Base-by-base conservation (phyloP, 1,140 invertebrate genomes). In the Leptinotarsa undecemlineata region DNA sequence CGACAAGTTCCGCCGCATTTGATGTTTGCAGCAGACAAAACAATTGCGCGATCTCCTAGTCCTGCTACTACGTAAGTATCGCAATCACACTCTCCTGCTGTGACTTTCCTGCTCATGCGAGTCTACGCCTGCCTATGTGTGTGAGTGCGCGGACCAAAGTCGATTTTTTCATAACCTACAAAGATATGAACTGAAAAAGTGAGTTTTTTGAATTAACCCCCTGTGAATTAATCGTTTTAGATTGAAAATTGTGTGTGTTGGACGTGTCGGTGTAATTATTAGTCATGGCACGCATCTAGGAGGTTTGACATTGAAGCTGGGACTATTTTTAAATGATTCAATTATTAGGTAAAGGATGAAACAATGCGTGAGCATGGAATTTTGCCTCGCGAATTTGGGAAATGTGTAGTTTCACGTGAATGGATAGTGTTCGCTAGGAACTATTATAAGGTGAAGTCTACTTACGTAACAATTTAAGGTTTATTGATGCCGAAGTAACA, bases 101-200 rank as follows among this genome's bases (percentile, higher is more conserved):
- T 19, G 51, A 57, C 15, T 57, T 19, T n/a, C 51, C 51, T 57
- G 51, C 17, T 42, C 1, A n/a, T n/a, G 51, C 51, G 51, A 57
- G 51, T 57, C 15, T 17, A 57, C 51, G 51, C 51, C 33, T 57
- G 51, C 51, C 33, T 57, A 19, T 57, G 51, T 57, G 51, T 57
- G 51, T 19, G 51, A 57, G 51, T 19, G 15, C 51, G 15, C n/a
- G 33, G 33, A 42, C 33, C 33, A 42, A 8, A 0, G 51, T 57
- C 51, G 14, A 19, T 57, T 57, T 57, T 57, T n/a, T 17, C 17
- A 57, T 57, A 57, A 57, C 51, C 51, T 57, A 15, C 51, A 57
- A 57, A 57, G 51, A 57, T 57, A 57, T 57, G 51, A 57, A 57
- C 51, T 57, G 17, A 57, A 57, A 15, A 57, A 57, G 51, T 57